Conservation (phyloP, 64 coral and sea anemone species). For the Montipora foliosa region DNA sequence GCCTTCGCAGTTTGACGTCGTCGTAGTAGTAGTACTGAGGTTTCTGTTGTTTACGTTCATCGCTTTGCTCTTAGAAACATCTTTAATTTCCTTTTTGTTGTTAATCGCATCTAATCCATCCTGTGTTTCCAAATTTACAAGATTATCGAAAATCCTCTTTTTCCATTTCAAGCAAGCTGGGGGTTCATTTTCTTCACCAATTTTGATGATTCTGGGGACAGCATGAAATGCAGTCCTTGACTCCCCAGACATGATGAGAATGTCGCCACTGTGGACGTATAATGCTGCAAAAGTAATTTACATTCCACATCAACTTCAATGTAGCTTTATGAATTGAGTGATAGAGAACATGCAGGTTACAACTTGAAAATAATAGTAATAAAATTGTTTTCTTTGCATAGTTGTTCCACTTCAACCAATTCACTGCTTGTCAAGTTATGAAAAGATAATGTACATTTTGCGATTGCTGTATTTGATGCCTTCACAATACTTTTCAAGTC, state of each 20-base stretch:
- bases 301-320: neutral
- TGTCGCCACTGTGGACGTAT: conserved; percentile 90
- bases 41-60: neutral
- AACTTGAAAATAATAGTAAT: no score
- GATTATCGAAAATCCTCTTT: conserved; percentile 15
- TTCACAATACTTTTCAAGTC: no score
- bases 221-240: conserved; percentile 95
- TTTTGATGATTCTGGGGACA: conserved; percentile 92
- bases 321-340: no score
- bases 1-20: neutral
- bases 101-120: neutral
- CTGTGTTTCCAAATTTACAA: neutral
- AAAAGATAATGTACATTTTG: no score
- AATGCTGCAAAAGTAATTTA: conserved; percentile 73
- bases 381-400: no score
- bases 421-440: no score
- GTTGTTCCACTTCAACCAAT: no score
- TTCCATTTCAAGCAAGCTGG: conserved; percentile 83
- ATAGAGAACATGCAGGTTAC: no score
- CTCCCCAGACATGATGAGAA: conserved; percentile 94
- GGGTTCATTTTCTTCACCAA: conserved; percentile 66
- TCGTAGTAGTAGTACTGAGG: no score
- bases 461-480: no score
- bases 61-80: neutral
- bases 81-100: conserved; percentile 4